phyloP scores from a whole-genome alignment of 2,888 invertebrate genomes.

The Cataglyphis rosenhaueri region DNA sequence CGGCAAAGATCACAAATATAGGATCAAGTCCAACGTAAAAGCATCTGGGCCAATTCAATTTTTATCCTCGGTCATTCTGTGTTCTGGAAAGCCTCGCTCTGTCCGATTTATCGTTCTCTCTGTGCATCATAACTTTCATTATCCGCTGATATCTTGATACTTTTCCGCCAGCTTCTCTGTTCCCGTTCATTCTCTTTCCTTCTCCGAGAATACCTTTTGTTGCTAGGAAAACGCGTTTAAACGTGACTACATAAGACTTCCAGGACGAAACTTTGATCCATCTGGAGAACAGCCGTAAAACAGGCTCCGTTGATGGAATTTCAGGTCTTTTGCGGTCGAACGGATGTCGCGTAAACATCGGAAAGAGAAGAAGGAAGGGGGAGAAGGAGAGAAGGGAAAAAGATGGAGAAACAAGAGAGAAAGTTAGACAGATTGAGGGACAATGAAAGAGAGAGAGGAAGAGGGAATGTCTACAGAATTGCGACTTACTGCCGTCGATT shows the following conservation, averaged over 20 bases:
- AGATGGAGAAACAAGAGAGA: neutral
- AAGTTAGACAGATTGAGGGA: neutral
- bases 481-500: slow-evolving; percentile 61
- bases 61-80: slow-evolving; percentile 57
- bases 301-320: slow-evolving; percentile 58
- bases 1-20: neutral
- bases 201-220: slow-evolving; percentile 56
- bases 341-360: slow-evolving; percentile 36
- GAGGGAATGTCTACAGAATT: slow-evolving; percentile 19
- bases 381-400: neutral
- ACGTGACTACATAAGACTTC: slow-evolving; percentile 43
- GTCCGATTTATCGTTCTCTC: slow-evolving; percentile 52
- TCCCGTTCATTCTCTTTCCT: slow-evolving; percentile 13
- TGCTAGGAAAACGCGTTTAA: slow-evolving; percentile 59
- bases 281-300: slow-evolving; percentile 51
- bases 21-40: slow-evolving; percentile 27
- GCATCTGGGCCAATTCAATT: slow-evolving; percentile 45
- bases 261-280: slow-evolving; percentile 65
- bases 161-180: slow-evolving; percentile 1
- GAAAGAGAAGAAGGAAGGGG: neutral
- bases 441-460: neutral
- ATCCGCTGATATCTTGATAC: slow-evolving; percentile 45
- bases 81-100: slow-evolving; percentile 15
- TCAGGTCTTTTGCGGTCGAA: slow-evolving; percentile 46
- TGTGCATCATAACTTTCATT: slow-evolving; percentile 56